Conservation (phyloP, 2,113 vertebrate species). For the Galeopterus variegatus region DNA sequence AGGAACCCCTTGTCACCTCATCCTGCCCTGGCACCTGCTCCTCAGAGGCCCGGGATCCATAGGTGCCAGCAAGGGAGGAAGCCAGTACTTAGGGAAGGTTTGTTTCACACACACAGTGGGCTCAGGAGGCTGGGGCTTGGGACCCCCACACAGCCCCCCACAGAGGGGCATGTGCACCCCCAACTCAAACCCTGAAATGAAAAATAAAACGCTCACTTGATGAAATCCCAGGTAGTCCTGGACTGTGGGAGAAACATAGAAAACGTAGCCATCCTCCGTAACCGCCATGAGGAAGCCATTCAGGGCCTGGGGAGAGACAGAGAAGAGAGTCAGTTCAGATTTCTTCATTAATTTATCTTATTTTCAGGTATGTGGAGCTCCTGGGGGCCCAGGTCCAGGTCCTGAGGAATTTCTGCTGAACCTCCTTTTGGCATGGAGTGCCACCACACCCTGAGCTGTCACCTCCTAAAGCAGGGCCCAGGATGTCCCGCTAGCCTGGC, state of each 20-base stretch:
- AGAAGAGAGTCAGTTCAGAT: not conserved
- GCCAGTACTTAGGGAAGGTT: not conserved
- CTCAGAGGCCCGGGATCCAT: not conserved
- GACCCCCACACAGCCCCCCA: too few relatives aligned
- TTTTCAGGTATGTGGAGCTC: not conserved
- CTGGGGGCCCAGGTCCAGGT: not conserved
- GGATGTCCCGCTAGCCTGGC: not conserved
- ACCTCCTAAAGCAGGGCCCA: not conserved
- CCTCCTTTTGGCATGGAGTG: not conserved
- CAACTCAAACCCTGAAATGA: not conserved
- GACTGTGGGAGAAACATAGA: constrained; percentile 88
- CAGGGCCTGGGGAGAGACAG: constrained; percentile 84
- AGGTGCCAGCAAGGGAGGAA: not conserved
- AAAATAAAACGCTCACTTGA: constrained; percentile 84
- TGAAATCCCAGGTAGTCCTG: constrained; percentile 91
- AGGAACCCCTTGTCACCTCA: not conserved
- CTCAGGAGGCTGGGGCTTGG: too few relatives aligned
- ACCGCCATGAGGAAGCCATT: constrained; percentile 89
- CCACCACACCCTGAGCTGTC: not conserved
- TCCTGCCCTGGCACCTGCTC: not conserved
- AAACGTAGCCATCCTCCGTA: constrained; percentile 87
- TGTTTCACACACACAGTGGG: not conserved
- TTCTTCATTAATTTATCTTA: not conserved
- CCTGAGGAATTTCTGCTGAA: not conserved
- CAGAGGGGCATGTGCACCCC: too few relatives aligned